Percentiles rank a stretch among this genome's conserved stretches.
phyloP scores from a whole-genome alignment of 2,888 invertebrate species.

The Ferrisia virgata region DNA sequence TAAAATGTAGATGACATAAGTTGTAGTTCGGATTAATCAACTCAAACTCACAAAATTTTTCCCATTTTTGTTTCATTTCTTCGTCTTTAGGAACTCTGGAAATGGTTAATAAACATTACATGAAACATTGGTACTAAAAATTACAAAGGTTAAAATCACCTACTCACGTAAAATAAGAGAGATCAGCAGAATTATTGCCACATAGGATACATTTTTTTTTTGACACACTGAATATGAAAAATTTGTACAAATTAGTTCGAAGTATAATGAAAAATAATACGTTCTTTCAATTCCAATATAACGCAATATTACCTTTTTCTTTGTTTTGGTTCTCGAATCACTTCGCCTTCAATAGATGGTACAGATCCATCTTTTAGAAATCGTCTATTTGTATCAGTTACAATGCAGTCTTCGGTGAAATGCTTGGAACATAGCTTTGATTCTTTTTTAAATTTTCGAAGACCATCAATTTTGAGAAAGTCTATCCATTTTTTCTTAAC shows the following conservation, averaged over 20 bases:
- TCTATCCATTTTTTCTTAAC: not conserved
- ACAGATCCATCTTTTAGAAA: not conserved
- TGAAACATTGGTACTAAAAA: not conserved
- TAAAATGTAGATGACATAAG: not conserved
- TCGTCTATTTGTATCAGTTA: not conserved
- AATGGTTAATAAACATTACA: not conserved
- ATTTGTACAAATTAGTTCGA: not conserved
- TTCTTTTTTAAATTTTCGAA: not conserved
- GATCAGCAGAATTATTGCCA: not conserved
- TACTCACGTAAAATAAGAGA: not conserved
- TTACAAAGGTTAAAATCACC: not conserved
- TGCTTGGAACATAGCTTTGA: not conserved
- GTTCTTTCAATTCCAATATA: not conserved
- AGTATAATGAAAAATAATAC: no score
- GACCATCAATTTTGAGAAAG: not conserved
- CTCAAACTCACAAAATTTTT: not conserved
- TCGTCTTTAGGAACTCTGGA: conserved; percentile 9
- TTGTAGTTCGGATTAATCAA: not conserved
- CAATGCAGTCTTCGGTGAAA: not conserved
- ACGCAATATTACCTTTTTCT: not conserved
- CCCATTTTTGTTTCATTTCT: not conserved
- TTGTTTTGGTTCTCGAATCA: not conserved
- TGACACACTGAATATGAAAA: not conserved
- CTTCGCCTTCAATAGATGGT: not conserved
- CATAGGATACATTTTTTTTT: not conserved